These are phyloP conservation scores for Solea senegalensis DNA, from an alignment of 2,113 vertebrate genomes.

Conservation along the genomic window DNA sequence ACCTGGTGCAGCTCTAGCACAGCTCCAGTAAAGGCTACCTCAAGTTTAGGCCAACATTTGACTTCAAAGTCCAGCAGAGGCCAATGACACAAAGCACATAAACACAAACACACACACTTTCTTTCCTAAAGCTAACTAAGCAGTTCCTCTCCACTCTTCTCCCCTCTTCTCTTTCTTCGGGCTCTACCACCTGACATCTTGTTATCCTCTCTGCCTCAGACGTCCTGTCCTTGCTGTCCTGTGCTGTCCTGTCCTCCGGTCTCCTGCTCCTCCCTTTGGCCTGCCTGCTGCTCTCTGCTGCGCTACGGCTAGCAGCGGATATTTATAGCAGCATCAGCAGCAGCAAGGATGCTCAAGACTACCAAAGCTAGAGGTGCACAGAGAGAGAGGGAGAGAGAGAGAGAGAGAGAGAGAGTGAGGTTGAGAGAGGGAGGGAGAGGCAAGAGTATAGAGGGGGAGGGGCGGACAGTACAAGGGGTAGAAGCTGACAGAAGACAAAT, in stretches of 20 bases:
- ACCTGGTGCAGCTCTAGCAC: slow-evolving; percentile 18
- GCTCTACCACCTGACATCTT: slow-evolving; percentile 37
- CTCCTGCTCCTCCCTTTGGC: slow-evolving; percentile 66
- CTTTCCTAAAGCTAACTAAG: slow-evolving; percentile 27
- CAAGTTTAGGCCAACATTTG: slow-evolving; percentile 43
- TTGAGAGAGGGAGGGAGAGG: background rate
- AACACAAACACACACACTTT: slow-evolving; percentile 20
- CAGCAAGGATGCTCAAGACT: slow-evolving; percentile 73
- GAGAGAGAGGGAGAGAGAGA: slow-evolving; percentile 26
- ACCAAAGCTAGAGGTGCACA: slow-evolving; percentile 69
- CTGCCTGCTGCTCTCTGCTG: slow-evolving; percentile 70
- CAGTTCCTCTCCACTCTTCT: slow-evolving; percentile 37
- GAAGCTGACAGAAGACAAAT: slow-evolving; percentile 62
- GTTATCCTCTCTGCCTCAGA: slow-evolving; percentile 50
- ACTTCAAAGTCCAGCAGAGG: slow-evolving; percentile 34
- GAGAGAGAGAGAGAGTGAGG: slow-evolving; percentile 7
- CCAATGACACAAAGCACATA: slow-evolving; percentile 3
- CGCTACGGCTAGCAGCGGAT: slow-evolving; percentile 69
- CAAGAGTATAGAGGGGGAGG: slow-evolving; percentile 42
- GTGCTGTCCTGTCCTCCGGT: slow-evolving; percentile 53
- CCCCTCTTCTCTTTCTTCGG: slow-evolving; percentile 42
- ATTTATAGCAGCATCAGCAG: slow-evolving; percentile 81
- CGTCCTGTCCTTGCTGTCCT: slow-evolving; percentile 51
- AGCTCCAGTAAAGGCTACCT: slow-evolving; percentile 16
- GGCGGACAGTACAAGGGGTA: slow-evolving; percentile 40